These are phyloP conservation scores for Phaethon lepturus DNA, from an alignment of 2,113 vertebrate species.

Conservation along the genomic window DNA sequence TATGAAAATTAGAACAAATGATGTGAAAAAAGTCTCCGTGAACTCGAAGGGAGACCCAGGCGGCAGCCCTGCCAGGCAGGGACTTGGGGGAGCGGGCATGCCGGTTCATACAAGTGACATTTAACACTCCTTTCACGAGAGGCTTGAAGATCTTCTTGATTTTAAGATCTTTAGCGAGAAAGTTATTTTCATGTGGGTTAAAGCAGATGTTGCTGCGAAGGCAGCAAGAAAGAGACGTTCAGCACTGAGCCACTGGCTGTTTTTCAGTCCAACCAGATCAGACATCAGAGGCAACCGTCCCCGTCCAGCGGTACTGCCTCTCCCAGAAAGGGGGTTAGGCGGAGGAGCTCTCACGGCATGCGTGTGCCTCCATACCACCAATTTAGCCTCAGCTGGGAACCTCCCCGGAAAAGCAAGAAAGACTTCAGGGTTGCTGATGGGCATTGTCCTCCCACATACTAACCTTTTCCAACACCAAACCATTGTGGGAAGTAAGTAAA, in stretches of 20 bases:
- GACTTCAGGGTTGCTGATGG: neutral
- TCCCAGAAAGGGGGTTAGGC: neutral
- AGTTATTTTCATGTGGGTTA: neutral
- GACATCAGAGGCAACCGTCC: neutral
- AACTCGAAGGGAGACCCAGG: neutral
- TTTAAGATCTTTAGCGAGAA: neutral
- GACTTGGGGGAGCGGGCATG: neutral
- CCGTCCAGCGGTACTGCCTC: fast-evolving
- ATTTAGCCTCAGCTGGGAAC: neutral
- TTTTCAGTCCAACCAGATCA: neutral
- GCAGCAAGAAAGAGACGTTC: neutral
- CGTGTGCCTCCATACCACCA: neutral
- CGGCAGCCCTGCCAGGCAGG: neutral
- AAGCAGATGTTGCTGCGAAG: neutral
- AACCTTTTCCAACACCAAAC: neutral
- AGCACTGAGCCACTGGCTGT: neutral
- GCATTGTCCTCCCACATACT: too few relatives aligned
- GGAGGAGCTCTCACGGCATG: neutral
- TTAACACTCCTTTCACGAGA: neutral
- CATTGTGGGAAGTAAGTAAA: neutral
- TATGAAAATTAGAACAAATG: neutral
- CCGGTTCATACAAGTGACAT: neutral
- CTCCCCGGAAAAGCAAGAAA: neutral
- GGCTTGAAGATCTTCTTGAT: neutral
- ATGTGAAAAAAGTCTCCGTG: neutral